Conservation (phyloP, 2,888 invertebrate species). For the Kryphioiulus occultus region DNA sequence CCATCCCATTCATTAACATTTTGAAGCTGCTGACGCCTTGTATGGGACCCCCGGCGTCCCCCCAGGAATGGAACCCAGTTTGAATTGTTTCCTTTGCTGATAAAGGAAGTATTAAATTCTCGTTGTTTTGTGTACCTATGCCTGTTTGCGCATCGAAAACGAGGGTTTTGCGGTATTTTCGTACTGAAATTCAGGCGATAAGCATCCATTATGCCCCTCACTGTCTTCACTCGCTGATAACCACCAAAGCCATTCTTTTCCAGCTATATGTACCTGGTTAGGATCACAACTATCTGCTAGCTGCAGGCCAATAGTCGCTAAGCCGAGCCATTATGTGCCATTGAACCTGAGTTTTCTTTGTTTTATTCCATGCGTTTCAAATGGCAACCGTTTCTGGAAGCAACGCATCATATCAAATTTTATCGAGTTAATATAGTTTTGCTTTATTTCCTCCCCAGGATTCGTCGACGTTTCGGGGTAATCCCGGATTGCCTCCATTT, state of each 20-base stretch:
- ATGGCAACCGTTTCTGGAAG: neutral
- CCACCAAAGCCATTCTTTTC: neutral
- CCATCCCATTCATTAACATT: too few relatives aligned
- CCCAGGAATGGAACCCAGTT: neutral
- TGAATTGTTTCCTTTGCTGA: neutral
- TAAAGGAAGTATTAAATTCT: neutral
- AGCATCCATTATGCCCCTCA: neutral
- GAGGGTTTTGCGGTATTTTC: neutral
- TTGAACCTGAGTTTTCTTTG: constrained; percentile 11
- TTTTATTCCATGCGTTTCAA: neutral
- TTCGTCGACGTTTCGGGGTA: neutral
- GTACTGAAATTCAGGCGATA: neutral
- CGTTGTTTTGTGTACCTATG: neutral
- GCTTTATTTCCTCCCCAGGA: neutral
- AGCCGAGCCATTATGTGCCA: neutral
- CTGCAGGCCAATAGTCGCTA: neutral
- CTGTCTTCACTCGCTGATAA: constrained; percentile 7
- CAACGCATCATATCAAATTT: constrained; percentile 11
- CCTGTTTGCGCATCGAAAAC: neutral
- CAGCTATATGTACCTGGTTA: neutral
- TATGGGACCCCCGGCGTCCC: neutral
- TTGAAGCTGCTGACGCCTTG: neutral
- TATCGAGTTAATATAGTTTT: constrained; percentile 30
- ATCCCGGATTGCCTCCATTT: constrained; percentile 26
- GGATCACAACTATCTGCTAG: neutral